phyloP scores from a whole-genome alignment of 2,888 invertebrate genomes.

The Diplolepis rosae region DNA sequence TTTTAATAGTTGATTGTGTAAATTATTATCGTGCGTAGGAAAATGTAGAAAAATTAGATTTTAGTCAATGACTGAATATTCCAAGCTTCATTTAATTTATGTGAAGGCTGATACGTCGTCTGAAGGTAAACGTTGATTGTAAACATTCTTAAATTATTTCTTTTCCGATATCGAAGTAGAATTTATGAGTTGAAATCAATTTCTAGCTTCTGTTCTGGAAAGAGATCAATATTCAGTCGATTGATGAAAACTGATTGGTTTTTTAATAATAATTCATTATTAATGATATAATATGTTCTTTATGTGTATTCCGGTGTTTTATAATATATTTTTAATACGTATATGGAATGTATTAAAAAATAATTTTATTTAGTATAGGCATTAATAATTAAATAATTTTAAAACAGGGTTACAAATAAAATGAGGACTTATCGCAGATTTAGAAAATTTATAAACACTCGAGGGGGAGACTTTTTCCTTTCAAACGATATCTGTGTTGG shows the following conservation, averaged over 20 bases:
- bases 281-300: too few species aligned
- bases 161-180: background rate
- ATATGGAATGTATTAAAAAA: too few species aligned
- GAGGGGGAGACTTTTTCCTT: background rate
- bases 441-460: constrained; percentile 1
- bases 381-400: too few species aligned
- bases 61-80: constrained; percentile 2
- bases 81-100: constrained; percentile 14
- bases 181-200: background rate
- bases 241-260: too few species aligned
- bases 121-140: background rate
- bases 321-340: too few species aligned
- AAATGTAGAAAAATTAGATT: background rate
- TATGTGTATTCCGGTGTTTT: too few species aligned
- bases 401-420: background rate
- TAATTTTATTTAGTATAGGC: too few species aligned
- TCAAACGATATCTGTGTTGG: background rate
- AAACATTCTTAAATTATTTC: background rate
- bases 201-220: too few species aligned
- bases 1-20: background rate
- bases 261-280: too few species aligned
- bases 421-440: background rate
- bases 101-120: background rate
- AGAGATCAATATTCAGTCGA: too few species aligned
- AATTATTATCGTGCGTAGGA: background rate